A percentile compares a stretch with the other conserved stretches of the same genome.
Conservation (phyloP, 2,797 vertebrate species). For the Thaleichthys pacificus region DNA sequence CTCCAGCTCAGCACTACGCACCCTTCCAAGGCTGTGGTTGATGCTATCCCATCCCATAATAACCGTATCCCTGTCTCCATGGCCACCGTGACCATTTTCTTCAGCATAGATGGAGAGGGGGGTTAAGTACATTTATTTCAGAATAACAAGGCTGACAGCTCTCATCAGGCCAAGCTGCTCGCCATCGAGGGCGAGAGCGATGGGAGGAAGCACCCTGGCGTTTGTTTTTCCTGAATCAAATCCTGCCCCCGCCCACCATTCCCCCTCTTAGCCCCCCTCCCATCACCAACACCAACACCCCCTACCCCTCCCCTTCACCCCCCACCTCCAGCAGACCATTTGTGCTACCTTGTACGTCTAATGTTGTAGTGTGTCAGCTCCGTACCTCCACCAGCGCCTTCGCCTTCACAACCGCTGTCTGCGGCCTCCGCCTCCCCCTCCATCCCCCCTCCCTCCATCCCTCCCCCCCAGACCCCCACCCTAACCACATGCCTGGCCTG, state of each 20-base stretch:
- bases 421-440: slow-evolving; percentile 14
- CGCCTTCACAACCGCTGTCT: too few species aligned
- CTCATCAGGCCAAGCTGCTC: slow-evolving; percentile 72
- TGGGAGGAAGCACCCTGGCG: slow-evolving; percentile 48
- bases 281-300: slow-evolving; percentile 17
- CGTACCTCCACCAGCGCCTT: not conserved
- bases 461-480: slow-evolving; percentile 1
- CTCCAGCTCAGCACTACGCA: slow-evolving; percentile 63
- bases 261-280: slow-evolving; percentile 42
- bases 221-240: slow-evolving; percentile 69
- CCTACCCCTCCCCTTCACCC: not conserved
- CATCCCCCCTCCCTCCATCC: slow-evolving; percentile 11
- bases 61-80: slow-evolving; percentile 37
- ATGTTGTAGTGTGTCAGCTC: slow-evolving; percentile 35
- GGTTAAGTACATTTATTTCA: slow-evolving; percentile 74
- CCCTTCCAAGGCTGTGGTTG: slow-evolving; percentile 67
- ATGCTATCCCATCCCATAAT: slow-evolving; percentile 45
- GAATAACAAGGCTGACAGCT: slow-evolving; percentile 77
- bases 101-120: slow-evolving; percentile 19
- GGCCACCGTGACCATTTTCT: slow-evolving; percentile 25
- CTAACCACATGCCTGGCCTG: slow-evolving; percentile 13
- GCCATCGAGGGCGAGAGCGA: slow-evolving; percentile 60
- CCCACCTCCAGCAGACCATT: too few species aligned
- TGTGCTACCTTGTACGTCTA: too few species aligned
- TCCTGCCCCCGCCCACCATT: slow-evolving; percentile 55